Base-by-base conservation (phyloP, 2,888 invertebrate species). In the Rapana venosa region DNA sequence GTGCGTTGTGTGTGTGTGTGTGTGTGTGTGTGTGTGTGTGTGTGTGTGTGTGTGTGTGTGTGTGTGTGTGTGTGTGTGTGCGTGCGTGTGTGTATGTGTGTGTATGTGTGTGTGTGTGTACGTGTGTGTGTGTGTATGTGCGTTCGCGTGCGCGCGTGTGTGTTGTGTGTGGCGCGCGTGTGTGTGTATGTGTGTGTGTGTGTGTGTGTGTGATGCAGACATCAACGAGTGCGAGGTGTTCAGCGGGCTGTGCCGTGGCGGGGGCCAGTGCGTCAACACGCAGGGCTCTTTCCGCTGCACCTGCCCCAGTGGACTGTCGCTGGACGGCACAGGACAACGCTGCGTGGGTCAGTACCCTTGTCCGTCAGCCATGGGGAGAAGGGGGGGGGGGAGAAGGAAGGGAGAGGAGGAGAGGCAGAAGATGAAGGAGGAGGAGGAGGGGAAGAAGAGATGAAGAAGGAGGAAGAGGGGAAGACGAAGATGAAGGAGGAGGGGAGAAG, bases 241-340 rank as follows among this genome's bases (percentile, higher is more conserved):
- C 36, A 97, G 97, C 8, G 97, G 97, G 1, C 96, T 98, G 47
- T 98, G 98, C 95, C 92, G 88, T 97, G 97, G 98, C 92, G 98
- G 98, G 81, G 98, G 98, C 0, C 97, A 97, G 77, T 98, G 98
- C 95, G 96, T 97, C 83, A 98, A 98, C 96, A 97, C 97, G 0
- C 97, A 97, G 58, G 98, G 98, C 35, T 97, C 98, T 8, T 98
- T 97, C 96, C 97, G 97, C 92, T 98, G 98, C 96, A 97, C 97
- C 94, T 98, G 98, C 96, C 98, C 98, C 0, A 97, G 97, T 15
- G 98, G 98, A 56, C 98, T 98, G 96, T 98, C 98, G 95, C 96
- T 98, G 26, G 97, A 98, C 26, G 97, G 97, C 0, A 97, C 98
- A 95, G 97, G 98, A 90, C 97, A 97, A 81, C 97, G 97, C 26